Conservation (phyloP, 2,113 vertebrate species). For the Cygnus atratus region DNA sequence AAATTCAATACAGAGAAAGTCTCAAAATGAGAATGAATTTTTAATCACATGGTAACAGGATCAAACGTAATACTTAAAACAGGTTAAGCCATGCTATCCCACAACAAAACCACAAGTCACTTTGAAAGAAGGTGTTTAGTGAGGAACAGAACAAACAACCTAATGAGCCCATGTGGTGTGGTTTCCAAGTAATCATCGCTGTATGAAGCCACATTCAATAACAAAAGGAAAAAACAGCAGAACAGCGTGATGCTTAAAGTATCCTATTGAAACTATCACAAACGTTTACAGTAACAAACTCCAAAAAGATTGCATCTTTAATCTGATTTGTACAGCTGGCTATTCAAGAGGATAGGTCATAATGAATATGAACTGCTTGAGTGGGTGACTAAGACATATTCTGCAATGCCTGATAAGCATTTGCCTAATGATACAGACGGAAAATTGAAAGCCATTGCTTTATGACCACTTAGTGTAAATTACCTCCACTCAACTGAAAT, state of each 20-base stretch:
- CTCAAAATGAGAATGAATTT: neutral
- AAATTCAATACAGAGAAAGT: neutral
- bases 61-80: neutral
- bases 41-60: neutral
- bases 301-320: neutral
- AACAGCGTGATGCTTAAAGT: neutral
- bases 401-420: neutral
- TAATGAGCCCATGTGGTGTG: neutral
- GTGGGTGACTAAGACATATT: neutral
- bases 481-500: neutral
- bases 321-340: neutral
- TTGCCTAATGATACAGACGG: neutral
- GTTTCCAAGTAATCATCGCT: neutral
- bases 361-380: neutral
- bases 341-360: neutral
- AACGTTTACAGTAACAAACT: neutral
- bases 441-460: neutral
- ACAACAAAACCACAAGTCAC: neutral
- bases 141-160: neutral
- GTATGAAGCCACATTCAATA: neutral
- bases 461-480: neutral
- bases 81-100: neutral
- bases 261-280: neutral
- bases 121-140: neutral
- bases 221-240: accelerated